Evolutionary conservation across 2,113 vertebrate species (phyloP).

Genomic region (Etheostoma spectabile): DNA sequence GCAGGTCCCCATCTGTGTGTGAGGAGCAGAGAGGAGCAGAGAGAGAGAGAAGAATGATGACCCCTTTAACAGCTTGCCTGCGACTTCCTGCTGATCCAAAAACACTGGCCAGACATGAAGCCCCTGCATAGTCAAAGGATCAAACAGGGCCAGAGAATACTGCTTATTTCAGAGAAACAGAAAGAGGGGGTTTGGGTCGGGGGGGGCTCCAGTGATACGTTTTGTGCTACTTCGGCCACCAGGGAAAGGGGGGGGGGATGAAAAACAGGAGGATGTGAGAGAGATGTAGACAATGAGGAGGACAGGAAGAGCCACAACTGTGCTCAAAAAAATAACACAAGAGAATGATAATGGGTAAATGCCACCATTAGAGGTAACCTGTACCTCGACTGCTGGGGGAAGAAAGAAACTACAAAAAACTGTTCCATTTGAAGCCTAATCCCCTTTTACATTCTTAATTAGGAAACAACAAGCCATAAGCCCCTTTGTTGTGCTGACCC

Average conservation of each 20-base stretch:
- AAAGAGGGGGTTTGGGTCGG: constrained; percentile 66
- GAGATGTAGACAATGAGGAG: constrained; percentile 45
- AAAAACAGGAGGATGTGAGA: constrained; percentile 31
- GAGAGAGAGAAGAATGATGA: constrained; percentile 90
- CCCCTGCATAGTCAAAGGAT: constrained; percentile 90
- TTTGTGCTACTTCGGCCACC: constrained; percentile 71
- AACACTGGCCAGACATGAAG: constrained; percentile 96
- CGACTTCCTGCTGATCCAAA: constrained; percentile 98
- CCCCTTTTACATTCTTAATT: constrained; percentile 82
- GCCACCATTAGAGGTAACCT: constrained; percentile 57
- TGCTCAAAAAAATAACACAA: constrained; percentile 40
- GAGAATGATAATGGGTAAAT: constrained; percentile 55
- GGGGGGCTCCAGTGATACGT: constrained; percentile 75
- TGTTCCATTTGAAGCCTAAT: constrained; percentile 79
- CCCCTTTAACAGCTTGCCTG: constrained; percentile 91
- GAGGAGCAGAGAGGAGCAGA: constrained; percentile 84
- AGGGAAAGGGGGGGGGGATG: constrained; percentile 45
- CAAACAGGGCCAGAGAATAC: constrained; percentile 91
- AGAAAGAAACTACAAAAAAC: constrained; percentile 61
- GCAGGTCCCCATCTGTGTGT: constrained; percentile 94
- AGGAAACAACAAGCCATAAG: constrained; percentile 78
- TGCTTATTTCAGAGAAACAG: constrained; percentile 88
- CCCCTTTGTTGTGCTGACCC: constrained; percentile 75
- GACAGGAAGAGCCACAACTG: constrained; percentile 46
- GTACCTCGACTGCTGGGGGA: constrained; percentile 53